Percentiles rank a stretch among this genome's conserved stretches.
phyloP scores from a whole-genome alignment of 1,140 invertebrate genomes.

The Drosophila sp. region DNA sequence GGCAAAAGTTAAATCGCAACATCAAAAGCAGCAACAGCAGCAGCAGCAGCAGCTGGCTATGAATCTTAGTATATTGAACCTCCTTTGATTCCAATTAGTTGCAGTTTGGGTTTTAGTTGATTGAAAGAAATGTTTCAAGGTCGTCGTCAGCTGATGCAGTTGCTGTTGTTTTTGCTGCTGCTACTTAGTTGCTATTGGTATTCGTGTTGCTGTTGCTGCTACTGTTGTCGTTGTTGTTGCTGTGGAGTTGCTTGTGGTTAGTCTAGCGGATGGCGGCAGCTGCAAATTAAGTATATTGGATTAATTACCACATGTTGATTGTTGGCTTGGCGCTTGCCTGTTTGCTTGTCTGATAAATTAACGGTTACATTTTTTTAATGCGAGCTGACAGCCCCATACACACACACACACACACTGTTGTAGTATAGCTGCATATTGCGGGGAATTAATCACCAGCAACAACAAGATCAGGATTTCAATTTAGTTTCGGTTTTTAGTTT shows the following conservation, averaged over 20 bases:
- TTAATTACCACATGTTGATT: conserved; percentile 62
- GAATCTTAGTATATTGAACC: conserved; percentile 12
- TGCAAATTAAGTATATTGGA: conserved; percentile 69
- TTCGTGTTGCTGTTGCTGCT: conserved; percentile 21
- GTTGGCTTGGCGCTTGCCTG: conserved; percentile 38
- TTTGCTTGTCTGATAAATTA: conserved; percentile 73
- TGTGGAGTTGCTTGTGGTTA: neutral
- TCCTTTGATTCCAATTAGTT: neutral
- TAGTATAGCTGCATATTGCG: conserved; percentile 33
- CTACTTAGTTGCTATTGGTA: conserved; percentile 3
- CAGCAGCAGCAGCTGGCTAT: conserved; percentile 22
- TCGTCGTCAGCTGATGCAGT: conserved; percentile 53
- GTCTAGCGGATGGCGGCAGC: conserved; percentile 2
- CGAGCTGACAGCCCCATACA: conserved; percentile 64
- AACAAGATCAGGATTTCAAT: conserved; percentile 72
- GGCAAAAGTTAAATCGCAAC: conserved; percentile 69
- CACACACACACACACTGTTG: neutral
- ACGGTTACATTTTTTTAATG: conserved; percentile 76
- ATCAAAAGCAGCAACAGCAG: neutral
- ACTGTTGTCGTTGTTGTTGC: neutral
- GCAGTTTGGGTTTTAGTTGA: conserved; percentile 31
- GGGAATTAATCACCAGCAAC: conserved; percentile 67
- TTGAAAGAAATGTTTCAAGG: conserved; percentile 69
- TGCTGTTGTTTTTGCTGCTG: conserved; percentile 12
- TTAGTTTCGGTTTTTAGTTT: conserved; percentile 50